phyloP scores from a whole-genome alignment of 2,797 vertebrate species.

The Lepidocolaptes lacrymiger region DNA sequence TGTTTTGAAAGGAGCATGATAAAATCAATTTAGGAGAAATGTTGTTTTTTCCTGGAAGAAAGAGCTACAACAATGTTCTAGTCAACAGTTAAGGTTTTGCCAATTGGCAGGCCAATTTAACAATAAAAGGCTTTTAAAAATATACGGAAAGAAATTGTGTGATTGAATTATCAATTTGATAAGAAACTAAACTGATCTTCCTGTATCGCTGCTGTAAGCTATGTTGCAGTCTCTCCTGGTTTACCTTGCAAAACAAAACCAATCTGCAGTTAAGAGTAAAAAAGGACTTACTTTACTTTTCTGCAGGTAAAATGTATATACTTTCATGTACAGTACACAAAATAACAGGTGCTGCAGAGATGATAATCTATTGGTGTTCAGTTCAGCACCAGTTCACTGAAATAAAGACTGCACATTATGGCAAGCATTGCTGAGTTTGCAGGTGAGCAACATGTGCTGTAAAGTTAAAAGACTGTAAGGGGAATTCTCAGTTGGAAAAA shows the following conservation, averaged over 20 bases:
- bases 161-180: background rate
- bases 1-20: background rate
- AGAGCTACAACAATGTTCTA: background rate
- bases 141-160: background rate
- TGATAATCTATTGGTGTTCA: background rate
- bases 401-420: background rate
- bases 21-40: background rate
- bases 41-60: background rate
- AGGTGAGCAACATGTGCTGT: background rate
- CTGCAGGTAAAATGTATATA: background rate
- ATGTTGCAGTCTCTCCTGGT: background rate
- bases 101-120: background rate
- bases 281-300: background rate
- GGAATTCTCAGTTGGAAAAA: background rate
- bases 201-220: background rate
- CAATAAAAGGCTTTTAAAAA: background rate
- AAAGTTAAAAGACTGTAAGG: background rate
- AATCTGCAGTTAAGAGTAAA: background rate
- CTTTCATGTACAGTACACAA: background rate
- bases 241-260: background rate
- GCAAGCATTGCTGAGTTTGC: background rate
- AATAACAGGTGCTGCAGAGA: background rate
- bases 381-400: background rate
- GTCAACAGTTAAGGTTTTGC: background rate
- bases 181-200: background rate